Evolutionary conservation across 2,113 vertebrate genomes (phyloP).

Genomic region (Pluvialis apricaria): DNA sequence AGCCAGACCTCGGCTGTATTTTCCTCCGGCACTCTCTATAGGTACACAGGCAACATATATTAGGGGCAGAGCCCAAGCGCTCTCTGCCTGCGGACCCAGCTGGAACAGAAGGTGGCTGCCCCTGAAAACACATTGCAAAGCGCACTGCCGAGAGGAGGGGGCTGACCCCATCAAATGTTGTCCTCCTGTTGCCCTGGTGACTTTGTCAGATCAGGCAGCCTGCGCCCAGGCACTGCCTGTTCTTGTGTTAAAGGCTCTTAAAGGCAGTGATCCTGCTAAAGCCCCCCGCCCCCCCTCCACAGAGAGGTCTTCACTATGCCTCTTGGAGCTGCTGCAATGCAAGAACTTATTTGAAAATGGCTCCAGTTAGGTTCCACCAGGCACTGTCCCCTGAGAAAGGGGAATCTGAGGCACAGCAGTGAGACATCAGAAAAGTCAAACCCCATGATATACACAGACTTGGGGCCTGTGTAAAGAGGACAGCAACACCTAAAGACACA

Average conservation of each 20-base stretch:
- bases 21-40: neutral
- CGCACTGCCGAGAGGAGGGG: neutral
- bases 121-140: neutral
- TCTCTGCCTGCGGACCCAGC: neutral
- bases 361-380: neutral
- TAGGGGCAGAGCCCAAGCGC: neutral
- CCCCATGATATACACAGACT: neutral
- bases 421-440: neutral
- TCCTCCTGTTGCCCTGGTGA: neutral
- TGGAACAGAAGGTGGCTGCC: neutral
- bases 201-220: neutral
- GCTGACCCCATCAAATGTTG: neutral
- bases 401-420: neutral
- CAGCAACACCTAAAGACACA: neutral
- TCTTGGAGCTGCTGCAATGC: neutral
- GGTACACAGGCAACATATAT: rapidly evolving
- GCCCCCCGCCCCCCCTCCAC: rapidly evolving
- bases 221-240: neutral
- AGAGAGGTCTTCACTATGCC: neutral
- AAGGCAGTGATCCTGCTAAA: neutral
- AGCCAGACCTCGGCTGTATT: neutral
- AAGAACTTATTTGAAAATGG: neutral
- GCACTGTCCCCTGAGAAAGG: neutral
- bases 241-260: neutral
- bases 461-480: neutral